These are phyloP conservation scores for Actenoides lindsayi DNA, from an alignment of 2,113 vertebrate species.

Conservation along the genomic window DNA sequence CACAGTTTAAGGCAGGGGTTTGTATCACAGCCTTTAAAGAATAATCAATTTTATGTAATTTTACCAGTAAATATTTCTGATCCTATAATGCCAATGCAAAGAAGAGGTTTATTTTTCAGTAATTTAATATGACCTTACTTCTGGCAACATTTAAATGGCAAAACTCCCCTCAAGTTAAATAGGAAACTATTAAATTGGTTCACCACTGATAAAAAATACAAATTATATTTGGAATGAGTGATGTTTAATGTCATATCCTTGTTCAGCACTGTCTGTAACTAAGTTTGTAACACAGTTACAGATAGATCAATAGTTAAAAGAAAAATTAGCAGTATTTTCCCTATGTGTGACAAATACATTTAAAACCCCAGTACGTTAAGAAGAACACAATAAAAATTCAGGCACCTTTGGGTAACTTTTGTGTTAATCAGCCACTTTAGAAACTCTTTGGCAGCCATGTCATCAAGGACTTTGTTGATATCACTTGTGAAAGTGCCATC, in stretches of 20 bases:
- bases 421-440: slow-evolving; percentile 94
- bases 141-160: background rate
- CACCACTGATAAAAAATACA: background rate
- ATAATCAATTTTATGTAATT: background rate
- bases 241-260: background rate
- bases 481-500: slow-evolving; percentile 97
- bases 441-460: slow-evolving; percentile 92
- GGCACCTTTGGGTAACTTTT: slow-evolving; percentile 84
- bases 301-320: background rate
- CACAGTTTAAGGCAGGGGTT: background rate
- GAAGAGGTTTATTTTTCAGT: background rate
- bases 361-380: background rate
- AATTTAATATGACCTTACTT: background rate
- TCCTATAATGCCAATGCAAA: background rate
- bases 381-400: slow-evolving; percentile 15
- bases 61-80: background rate
- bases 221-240: background rate
- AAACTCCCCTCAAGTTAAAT: background rate
- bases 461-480: slow-evolving; percentile 92
- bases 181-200: background rate
- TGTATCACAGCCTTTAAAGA: background rate
- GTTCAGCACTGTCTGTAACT: background rate
- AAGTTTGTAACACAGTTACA: background rate
- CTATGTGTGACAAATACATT: slow-evolving; percentile 59
- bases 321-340: background rate